Evolutionary conservation across 2,888 invertebrate species (phyloP), one percentile per base, ranked within the genome.

Genomic region (Tineola bisselliella): DNA sequence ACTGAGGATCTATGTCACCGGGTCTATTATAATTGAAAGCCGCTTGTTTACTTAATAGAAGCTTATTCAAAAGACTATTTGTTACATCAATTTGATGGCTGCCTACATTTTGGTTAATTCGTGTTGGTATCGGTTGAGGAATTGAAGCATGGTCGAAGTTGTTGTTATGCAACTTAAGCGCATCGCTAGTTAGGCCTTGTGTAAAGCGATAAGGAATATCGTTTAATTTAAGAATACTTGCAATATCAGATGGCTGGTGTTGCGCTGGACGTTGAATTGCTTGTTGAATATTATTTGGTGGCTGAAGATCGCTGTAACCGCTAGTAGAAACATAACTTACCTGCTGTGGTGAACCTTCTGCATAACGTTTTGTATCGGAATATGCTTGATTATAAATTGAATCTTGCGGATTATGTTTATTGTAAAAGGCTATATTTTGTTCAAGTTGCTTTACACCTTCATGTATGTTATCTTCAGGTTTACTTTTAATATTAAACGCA

Each of bases 101-200:
- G 0, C 76, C 79, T 13, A 88, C 75, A 62, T 87, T 83, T 74
- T 87, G 87, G 67, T 87, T 88, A 0, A 88, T 68, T 68, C 76
- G 74, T 44, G 74, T 63, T 3, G 87, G 84, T 30, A 84, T 65
- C 12, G 75, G 74, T 44, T 80, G 77, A 8, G 84, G 79, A 64
- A 86, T 68, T 44, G 64, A 68, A 18, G 69, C 68, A 65, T 79
- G 78, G 44, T 86, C 82, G 66, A 73, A 81, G 65, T 81, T 80
- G 25, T 69, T 71, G 43, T 75, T 79, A 54, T 77, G 73, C 44
- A 77, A 65, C 60, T 77, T 72, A 4, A 77, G 64, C 1, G 75
- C 65, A 62, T 82, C 79, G 17, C 70, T 68, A 3, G 74, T 68
- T 61, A 78, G 65, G 56, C 72, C 72, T 64, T 83, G 86, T 5